These are phyloP conservation scores for Cosmopolites sordidus DNA, from an alignment of 2,888 invertebrate genomes.

Conservation along the genomic window DNA sequence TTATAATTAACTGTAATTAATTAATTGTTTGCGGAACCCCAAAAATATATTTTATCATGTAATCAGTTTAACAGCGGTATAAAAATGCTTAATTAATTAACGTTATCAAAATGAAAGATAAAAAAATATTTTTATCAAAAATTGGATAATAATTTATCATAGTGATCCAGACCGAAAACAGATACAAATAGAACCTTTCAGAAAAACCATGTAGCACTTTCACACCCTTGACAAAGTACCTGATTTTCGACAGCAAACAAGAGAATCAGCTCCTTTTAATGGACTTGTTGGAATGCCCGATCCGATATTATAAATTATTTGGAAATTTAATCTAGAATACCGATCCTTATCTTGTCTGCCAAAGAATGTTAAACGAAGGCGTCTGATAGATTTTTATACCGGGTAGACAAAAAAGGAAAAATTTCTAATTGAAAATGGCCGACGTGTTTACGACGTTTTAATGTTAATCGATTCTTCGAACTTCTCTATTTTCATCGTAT, in stretches of 20 bases:
- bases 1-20: too few relatives aligned
- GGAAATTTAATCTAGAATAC: conserved; percentile 28
- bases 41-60: too few relatives aligned
- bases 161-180: background rate
- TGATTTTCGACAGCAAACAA: conserved; percentile 4
- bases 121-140: too few relatives aligned
- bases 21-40: too few relatives aligned
- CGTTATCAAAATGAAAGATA: too few relatives aligned
- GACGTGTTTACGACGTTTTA: too few relatives aligned
- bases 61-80: too few relatives aligned
- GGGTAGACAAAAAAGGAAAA: conserved; percentile 7
- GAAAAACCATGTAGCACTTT: background rate
- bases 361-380: conserved; percentile 31
- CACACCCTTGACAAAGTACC: conserved; percentile 2
- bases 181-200: conserved; percentile 1
- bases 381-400: conserved; percentile 18
- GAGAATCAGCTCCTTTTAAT: conserved; percentile 7
- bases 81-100: too few relatives aligned
- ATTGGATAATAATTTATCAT: background rate
- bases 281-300: conserved; percentile 11
- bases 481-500: conserved; percentile 4
- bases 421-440: conserved; percentile 2
- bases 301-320: conserved; percentile 28
- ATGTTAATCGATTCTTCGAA: background rate
- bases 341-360: conserved; percentile 30